Evolutionary conservation across 2,113 vertebrate species (phyloP).

Genomic region (Vireo altiloquus): DNA sequence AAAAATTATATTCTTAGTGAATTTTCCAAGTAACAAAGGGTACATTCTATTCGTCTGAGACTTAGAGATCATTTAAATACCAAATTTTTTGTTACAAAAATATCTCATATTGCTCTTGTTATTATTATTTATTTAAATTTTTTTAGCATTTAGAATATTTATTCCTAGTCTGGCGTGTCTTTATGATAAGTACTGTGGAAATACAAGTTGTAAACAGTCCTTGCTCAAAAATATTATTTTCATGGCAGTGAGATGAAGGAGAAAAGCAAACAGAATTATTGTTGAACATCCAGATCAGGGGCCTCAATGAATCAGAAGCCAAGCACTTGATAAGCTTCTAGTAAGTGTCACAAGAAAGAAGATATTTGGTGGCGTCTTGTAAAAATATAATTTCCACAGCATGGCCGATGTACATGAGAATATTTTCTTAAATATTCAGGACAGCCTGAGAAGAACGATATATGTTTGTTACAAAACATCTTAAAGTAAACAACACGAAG

Average conservation of each 20-base stretch:
- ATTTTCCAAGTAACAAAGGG: not conserved
- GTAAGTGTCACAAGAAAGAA: not conserved
- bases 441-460: not conserved
- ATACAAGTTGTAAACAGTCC: accelerated
- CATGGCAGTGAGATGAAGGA: not conserved
- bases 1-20: not conserved
- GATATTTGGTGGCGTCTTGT: not conserved
- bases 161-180: not conserved
- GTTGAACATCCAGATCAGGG: not conserved
- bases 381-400: not conserved
- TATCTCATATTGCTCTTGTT: not conserved
- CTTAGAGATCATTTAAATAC: not conserved
- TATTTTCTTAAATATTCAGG: not conserved
- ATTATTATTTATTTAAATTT: not conserved
- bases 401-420: not conserved
- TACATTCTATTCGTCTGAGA: not conserved
- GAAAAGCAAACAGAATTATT: not conserved
- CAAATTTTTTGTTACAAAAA: not conserved
- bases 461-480: not conserved
- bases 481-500: not conserved
- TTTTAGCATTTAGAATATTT: not conserved
- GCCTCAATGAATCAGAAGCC: not conserved
- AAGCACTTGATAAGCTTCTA: not conserved
- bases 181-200: not conserved
- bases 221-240: not conserved